Conservation (phyloP, 2,113 vertebrate genomes). For the Amblyornis subalaris region DNA sequence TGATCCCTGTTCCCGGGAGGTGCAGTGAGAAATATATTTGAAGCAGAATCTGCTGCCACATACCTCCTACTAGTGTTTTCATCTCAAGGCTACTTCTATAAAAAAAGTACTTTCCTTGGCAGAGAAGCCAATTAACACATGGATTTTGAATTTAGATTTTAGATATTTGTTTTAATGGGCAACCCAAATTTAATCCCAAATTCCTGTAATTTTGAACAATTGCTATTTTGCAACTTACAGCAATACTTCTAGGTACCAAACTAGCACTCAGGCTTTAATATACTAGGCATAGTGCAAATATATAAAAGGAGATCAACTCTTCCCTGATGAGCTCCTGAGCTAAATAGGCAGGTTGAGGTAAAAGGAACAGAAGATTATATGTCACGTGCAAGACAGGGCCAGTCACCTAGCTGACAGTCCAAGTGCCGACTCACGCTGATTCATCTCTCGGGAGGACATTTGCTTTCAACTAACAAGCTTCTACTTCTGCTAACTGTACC, state of each 20-base stretch:
- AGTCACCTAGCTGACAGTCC: not conserved
- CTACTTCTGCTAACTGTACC: not conserved
- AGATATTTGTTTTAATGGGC: not conserved
- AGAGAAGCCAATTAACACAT: not conserved
- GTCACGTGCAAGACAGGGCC: not conserved
- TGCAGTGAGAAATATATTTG: not conserved
- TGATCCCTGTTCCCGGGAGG: not conserved
- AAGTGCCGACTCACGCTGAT: rapidly evolving
- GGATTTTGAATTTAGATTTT: not conserved
- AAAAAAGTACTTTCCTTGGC: not conserved
- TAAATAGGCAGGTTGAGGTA: not conserved
- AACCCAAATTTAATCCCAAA: not conserved
- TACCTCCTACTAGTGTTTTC: not conserved
- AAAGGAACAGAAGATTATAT: not conserved
- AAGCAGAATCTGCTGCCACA: not conserved
- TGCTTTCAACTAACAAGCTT: not conserved
- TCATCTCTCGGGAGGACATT: not conserved
- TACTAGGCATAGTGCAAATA: not conserved
- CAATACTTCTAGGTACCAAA: not conserved
- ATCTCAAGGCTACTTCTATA: not conserved
- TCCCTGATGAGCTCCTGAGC: not conserved
- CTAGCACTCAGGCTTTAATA: not conserved
- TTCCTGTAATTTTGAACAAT: not conserved
- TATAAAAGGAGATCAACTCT: not conserved
- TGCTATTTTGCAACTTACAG: not conserved